A percentile compares a stretch with the other conserved stretches of the same genome.
phyloP scores from a whole-genome alignment of 2,113 vertebrate genomes.

The Ciconia maguari region DNA sequence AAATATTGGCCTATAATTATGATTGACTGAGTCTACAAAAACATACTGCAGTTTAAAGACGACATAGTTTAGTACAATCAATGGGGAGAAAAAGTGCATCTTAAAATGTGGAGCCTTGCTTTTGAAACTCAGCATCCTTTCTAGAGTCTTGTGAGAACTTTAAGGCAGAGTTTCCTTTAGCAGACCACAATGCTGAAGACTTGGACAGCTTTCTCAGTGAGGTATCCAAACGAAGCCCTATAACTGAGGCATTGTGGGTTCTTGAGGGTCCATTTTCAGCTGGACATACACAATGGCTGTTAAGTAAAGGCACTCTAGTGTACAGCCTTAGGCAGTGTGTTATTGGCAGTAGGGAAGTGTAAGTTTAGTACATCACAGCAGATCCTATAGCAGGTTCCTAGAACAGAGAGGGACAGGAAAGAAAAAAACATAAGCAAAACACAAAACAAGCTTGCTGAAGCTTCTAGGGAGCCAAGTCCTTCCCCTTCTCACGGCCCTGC shows the following conservation, averaged over 20 bases:
- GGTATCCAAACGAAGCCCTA: slow-evolving; percentile 74
- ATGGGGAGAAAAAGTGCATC: slow-evolving; percentile 69
- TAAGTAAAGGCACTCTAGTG: slow-evolving; percentile 96
- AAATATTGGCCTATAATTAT: not conserved
- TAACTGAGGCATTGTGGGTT: slow-evolving; percentile 64
- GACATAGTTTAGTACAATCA: slow-evolving; percentile 76
- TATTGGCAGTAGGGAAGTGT: slow-evolving; percentile 78
- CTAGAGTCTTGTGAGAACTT: slow-evolving; percentile 72
- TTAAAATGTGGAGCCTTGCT: slow-evolving; percentile 65
- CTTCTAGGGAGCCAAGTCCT: not conserved
- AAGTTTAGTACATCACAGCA: slow-evolving; percentile 79
- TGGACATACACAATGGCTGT: slow-evolving; percentile 78
- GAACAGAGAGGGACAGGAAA: slow-evolving; percentile 42
- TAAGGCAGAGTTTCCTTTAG: slow-evolving; percentile 78
- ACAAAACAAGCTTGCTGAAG: not conserved
- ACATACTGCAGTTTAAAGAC: slow-evolving; percentile 57
- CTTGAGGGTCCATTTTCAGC: slow-evolving; percentile 74
- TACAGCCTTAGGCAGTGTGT: slow-evolving; percentile 81
- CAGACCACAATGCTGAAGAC: slow-evolving; percentile 65
- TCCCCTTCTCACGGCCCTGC: not conserved
- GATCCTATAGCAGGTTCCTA: slow-evolving; percentile 79
- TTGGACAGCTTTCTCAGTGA: slow-evolving; percentile 73
- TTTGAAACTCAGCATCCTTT: slow-evolving; percentile 71
- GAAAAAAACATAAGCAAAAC: not conserved
- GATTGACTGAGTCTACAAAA: slow-evolving; percentile 50